Base-by-base conservation (phyloP, 2,797 vertebrate genomes). In the Myioborus miniatus region DNA sequence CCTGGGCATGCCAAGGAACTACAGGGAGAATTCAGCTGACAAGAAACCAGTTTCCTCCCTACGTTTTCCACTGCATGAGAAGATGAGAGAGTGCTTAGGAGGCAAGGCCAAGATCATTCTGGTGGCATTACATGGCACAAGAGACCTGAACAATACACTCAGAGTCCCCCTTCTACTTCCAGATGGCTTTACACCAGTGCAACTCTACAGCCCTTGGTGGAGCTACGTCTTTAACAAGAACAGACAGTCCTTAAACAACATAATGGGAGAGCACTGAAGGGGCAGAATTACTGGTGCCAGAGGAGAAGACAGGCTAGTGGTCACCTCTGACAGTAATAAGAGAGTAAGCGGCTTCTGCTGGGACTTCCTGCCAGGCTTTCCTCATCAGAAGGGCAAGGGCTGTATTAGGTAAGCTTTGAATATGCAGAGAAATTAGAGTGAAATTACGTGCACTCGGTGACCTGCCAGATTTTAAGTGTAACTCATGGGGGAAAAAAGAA, bases 401-500 rank as follows among this genome's bases (percentile, higher is more conserved):
- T 87, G 10, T 67, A 44, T 69, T 69, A 30, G 19, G 49, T 19
- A 93, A 32, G 8, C 29, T 86, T 90, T 2, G 5, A 85, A 84
- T 83, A 74, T 56, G 76, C 21, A n/a, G 39, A 87, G 21, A n/a
- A 87, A 89, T 88, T 43, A 76, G 26, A 69, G 36, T 41, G 44
- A 87, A 85, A 92, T 70, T 82, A 65, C 44, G 52, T 41, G 27
- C 24, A 58, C n/a, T 82, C 1, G 0, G 27, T 10, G 16, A 64
- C 78, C 85, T 80, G 43, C 21, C 55, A 81, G 20, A 60, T 85
- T 93, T 94, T 75, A 68, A 89, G 52, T 78, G 39, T 65, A 92
- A 77, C 27, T 62, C 55, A 49, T 59, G 15, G 49, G 50, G 6
- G 1, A 2, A 19, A 2, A 22, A 53, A 89, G 91, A 46, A 91